Evolutionary conservation across 2,113 vertebrate species (phyloP), one percentile per base, ranked within the genome.

Genomic region (Glaucomys volans): DNA sequence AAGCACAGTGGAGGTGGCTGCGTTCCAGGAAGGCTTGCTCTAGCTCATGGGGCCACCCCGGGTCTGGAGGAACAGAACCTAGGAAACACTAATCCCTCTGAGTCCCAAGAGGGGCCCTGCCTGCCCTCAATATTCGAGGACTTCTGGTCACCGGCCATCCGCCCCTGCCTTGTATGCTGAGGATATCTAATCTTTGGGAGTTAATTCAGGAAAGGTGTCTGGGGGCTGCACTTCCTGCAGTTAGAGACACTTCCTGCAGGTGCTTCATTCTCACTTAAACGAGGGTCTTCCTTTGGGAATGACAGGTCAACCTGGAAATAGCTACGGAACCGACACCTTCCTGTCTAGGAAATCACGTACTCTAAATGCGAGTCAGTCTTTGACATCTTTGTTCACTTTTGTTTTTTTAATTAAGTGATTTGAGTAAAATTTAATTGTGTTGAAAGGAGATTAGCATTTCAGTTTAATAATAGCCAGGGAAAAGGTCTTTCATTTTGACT

Each of bases 391-490:
- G 69, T 62, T 44, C 11, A 52, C 14, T 54, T 74, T 50, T 75
- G 30, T 9, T 74, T 87, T 77, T 90, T 79, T 42, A 91, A 82
- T 89, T 79, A 91, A 91, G 90, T 54, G 69, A n/a, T 81, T 62
- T 10, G 76, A 88, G 67, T 89, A 87, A 94, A 92, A 93, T 74
- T 74, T 67, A 90, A 94, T 95, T 71, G 59, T 66, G 62, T 59
- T 86, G 74, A 92, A 83, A n/a, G 35, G 67, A 97, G 95, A 94
- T 96, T 42, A 96, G 64, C 11, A 32, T 35, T 35, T 54, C 30
- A 26, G 66, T 62, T 95, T 95, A 76, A 74, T 94, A 91, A 76
- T 67, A 52, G 54, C 32, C 2, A 62, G 44, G 10, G 42, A 54
- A 80, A 79, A 95, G 52, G 42, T 17, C 80, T 97, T 94, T 80